Evolutionary conservation across 2,888 invertebrate genomes (phyloP).

Genomic region (Morinoia aosen): DNA sequence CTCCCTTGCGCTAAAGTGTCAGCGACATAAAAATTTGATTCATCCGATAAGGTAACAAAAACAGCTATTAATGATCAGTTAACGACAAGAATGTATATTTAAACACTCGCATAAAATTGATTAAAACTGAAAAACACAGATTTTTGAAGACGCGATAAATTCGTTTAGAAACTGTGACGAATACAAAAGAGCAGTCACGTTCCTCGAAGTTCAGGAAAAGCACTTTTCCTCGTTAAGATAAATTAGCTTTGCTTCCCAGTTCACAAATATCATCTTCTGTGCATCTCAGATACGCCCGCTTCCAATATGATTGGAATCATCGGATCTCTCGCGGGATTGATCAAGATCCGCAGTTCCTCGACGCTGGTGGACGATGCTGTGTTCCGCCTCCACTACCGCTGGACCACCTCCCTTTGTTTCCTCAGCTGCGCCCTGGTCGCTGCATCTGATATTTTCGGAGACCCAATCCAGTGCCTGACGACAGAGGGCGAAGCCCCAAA

Average conservation of each 20-base stretch:
- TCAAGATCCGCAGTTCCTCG: constrained; percentile 59
- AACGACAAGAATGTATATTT: no score
- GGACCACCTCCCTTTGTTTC: constrained; percentile 65
- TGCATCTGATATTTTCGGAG: constrained; percentile 64
- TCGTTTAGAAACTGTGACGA: background rate
- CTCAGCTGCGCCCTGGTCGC: constrained; percentile 62
- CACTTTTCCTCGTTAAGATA: no score
- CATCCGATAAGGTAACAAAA: background rate
- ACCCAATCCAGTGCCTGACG: constrained; percentile 66
- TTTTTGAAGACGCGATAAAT: background rate
- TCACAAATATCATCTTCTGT: background rate
- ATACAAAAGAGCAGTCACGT: no score
- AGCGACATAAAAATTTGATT: background rate
- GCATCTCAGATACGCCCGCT: background rate
- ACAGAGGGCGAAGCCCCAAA: constrained; percentile 77
- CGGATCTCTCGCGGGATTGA: constrained; percentile 61
- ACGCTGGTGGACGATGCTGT: constrained; percentile 63
- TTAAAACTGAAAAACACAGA: background rate
- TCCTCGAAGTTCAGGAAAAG: no score
- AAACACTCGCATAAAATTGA: background rate
- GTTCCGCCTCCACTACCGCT: constrained; percentile 66
- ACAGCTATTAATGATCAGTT: no score
- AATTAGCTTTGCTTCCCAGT: no score
- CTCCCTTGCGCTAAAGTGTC: background rate
- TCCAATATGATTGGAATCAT: constrained; percentile 59